Conservation (phyloP, 2,797 vertebrate genomes). For the Falco rusticolus region DNA sequence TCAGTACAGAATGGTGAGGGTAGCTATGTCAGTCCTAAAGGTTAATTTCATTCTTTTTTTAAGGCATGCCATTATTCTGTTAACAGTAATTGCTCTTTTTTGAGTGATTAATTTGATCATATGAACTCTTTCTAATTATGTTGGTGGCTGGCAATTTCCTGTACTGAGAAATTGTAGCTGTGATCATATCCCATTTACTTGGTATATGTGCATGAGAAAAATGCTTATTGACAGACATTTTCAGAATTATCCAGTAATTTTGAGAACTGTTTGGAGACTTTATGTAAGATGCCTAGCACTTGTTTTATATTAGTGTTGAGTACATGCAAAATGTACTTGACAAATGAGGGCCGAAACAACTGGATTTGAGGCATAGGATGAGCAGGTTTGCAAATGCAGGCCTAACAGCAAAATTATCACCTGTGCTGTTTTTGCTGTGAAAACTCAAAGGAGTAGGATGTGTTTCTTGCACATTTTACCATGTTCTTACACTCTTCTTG, state of each 20-base stretch:
- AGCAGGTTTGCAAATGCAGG: constrained; percentile 6
- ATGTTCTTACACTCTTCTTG: background rate
- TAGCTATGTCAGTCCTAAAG: constrained; percentile 38
- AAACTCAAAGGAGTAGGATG: background rate
- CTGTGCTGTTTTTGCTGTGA: background rate
- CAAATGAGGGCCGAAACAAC: constrained; percentile 4
- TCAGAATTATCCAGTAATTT: constrained; percentile 4
- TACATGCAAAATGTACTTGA: background rate
- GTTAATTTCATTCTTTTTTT: constrained; percentile 71
- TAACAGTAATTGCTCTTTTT: constrained; percentile 68
- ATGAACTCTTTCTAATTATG: constrained; percentile 65
- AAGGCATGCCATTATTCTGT: constrained; percentile 63
- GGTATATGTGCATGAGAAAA: background rate
- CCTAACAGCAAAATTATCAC: background rate
- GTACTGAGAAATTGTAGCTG: constrained; percentile 30
- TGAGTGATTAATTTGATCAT: constrained; percentile 68
- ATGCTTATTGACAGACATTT: background rate
- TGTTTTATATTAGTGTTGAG: background rate
- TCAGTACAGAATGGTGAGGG: constrained; percentile 34
- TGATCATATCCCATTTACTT: constrained; percentile 46
- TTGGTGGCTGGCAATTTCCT: constrained; percentile 65
- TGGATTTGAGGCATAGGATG: background rate
- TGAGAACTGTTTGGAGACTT: background rate
- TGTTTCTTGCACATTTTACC: constrained; percentile 6
- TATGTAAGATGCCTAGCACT: background rate